Evolutionary conservation across 2,888 invertebrate species (phyloP).

Genomic region (Ormyrus rosae): DNA sequence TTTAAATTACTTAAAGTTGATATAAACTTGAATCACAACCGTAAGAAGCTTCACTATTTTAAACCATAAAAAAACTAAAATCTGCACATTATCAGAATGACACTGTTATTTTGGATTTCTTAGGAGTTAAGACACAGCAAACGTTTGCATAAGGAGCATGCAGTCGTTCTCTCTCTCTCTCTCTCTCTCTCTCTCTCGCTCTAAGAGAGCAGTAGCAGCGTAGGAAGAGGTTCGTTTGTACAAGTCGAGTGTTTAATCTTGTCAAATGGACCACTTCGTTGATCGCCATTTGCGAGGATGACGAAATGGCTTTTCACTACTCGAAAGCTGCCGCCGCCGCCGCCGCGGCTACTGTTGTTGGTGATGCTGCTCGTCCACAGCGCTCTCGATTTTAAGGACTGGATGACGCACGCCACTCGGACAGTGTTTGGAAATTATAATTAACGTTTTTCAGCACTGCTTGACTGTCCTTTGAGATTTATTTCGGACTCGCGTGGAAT

Average conservation of each 20-base stretch:
- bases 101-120: no score
- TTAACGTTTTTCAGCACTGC: conserved; percentile 23
- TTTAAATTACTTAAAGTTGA: no score
- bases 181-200: neutral
- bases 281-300: conserved; percentile 63
- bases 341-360: neutral
- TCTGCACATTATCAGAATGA: neutral
- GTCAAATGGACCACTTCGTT: conserved; percentile 62
- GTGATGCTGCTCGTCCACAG: neutral
- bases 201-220: conserved; percentile 20
- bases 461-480: neutral
- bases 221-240: conserved; percentile 60
- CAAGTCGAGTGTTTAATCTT: conserved; percentile 62
- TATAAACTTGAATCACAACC: no score
- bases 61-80: neutral
- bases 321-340: neutral
- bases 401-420: conserved; percentile 4
- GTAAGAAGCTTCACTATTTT: no score
- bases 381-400: neutral
- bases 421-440: conserved; percentile 27
- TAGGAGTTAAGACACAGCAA: neutral
- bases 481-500: neutral
- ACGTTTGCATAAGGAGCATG: neutral
- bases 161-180: neutral
- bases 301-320: conserved; percentile 61